Percentiles rank a stretch among this genome's conserved stretches.
Evolutionary conservation across 1,140 invertebrate genomes (phyloP).

Genomic region (Pissodes strobi): DNA sequence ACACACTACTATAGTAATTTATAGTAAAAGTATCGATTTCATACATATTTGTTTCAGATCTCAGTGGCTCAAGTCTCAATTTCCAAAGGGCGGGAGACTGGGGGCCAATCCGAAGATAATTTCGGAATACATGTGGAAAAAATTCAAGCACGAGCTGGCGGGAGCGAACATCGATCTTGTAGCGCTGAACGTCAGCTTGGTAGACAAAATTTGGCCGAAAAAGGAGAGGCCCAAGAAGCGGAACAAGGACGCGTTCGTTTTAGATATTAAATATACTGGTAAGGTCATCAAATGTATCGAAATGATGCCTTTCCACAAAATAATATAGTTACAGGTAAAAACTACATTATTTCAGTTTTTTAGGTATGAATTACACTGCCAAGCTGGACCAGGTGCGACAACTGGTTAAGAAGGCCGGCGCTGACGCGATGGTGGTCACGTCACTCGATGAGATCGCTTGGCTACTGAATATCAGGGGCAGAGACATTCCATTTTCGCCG

Average conservation of each 20-base stretch:
- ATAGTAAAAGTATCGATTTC: not conserved
- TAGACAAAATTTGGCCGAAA: slow-evolving; percentile 82
- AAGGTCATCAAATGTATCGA: no score
- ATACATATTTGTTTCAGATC: slow-evolving; percentile 52
- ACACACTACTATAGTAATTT: no score
- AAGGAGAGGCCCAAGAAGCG: slow-evolving; percentile 62
- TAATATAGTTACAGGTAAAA: slow-evolving; percentile 5
- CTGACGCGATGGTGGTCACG: slow-evolving; percentile 82
- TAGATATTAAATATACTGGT: slow-evolving; percentile 46
- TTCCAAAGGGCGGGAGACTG: slow-evolving; percentile 68
- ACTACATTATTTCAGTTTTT: slow-evolving; percentile 35
- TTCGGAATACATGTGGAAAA: slow-evolving; percentile 62
- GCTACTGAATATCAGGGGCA: slow-evolving; percentile 92
- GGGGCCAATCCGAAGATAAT: slow-evolving; percentile 83
- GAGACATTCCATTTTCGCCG: slow-evolving; percentile 87
- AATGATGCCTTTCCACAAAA: no score
- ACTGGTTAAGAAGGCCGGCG: slow-evolving; percentile 67
- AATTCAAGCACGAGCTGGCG: slow-evolving; percentile 63
- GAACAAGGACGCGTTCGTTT: slow-evolving; percentile 56
- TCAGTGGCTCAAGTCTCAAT: slow-evolving; percentile 69
- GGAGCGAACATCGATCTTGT: slow-evolving; percentile 64
- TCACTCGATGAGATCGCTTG: slow-evolving; percentile 92
- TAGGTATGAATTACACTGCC: slow-evolving; percentile 70
- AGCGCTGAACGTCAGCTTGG: slow-evolving; percentile 71
- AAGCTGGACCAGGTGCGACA: slow-evolving; percentile 73